phyloP scores from a whole-genome alignment of 2,888 invertebrate genomes.

The Formica aserva region DNA sequence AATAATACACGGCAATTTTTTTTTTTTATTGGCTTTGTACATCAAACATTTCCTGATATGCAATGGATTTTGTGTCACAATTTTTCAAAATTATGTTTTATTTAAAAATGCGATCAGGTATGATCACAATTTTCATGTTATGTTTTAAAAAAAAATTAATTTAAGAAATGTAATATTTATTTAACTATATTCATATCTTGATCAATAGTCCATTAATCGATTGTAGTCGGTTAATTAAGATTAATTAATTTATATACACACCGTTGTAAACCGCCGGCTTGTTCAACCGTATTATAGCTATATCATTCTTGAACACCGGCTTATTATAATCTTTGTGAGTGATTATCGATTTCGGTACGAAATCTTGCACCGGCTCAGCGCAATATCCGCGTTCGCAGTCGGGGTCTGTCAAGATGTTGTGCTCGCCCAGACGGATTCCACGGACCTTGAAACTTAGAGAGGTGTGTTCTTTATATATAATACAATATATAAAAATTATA shows the following conservation, averaged over 20 bases:
- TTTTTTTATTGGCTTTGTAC: not conserved
- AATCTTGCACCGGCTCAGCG: conserved; percentile 75
- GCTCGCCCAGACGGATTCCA: conserved; percentile 77
- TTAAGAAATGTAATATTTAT: not conserved
- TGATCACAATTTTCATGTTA: not conserved
- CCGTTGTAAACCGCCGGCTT: conserved; percentile 79
- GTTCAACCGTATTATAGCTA: conserved; percentile 79
- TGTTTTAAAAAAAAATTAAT: not conserved
- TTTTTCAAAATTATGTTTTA: not conserved
- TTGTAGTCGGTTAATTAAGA: not conserved
- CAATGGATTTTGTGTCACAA: not conserved
- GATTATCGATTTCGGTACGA: conserved; percentile 63
- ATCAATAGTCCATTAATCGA: not conserved
- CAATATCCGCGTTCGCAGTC: conserved; percentile 77
- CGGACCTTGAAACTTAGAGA: conserved; percentile 69
- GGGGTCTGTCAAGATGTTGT: conserved; percentile 69
- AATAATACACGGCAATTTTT: not conserved
- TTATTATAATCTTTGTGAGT: conserved; percentile 71
- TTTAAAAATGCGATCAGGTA: not conserved
- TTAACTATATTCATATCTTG: not conserved
- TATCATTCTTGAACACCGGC: conserved; percentile 70
- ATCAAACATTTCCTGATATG: not conserved
- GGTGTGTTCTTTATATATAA: not conserved
- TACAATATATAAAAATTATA: not conserved
- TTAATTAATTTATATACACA: conserved; percentile 64